A percentile compares a stretch with the other conserved stretches of the same genome.
These are phyloP conservation scores for Daubentonia madagascariensis DNA, from an alignment of 2,113 vertebrate genomes.

Conservation along the genomic window DNA sequence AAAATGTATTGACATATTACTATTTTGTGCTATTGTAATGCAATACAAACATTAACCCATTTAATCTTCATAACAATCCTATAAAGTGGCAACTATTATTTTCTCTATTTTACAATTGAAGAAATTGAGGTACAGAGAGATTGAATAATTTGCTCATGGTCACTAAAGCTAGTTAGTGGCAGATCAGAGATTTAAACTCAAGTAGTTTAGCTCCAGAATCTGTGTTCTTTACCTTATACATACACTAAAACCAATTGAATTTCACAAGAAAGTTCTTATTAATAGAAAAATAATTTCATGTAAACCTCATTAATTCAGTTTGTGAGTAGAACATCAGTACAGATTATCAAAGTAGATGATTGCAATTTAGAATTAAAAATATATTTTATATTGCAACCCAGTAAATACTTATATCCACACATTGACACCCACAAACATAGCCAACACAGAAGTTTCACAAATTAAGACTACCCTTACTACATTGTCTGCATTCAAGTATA, in stretches of 20 bases:
- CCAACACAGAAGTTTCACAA: neutral
- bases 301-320: neutral
- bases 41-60: neutral
- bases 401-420: neutral
- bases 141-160: neutral
- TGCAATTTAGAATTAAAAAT: neutral
- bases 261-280: neutral
- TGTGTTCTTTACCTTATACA: neutral
- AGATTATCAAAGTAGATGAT: neutral
- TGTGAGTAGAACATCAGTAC: neutral
- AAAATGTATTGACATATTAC: neutral
- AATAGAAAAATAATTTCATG: neutral
- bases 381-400: neutral
- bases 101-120: neutral
- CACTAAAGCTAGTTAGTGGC: neutral
- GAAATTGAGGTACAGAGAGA: neutral
- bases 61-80: neutral
- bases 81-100: neutral
- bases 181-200: neutral
- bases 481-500: neutral
- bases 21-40: neutral
- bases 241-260: neutral
- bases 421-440: neutral
- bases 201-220: neutral
- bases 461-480: neutral